Evolutionary conservation across 1,140 invertebrate species (phyloP).

Genomic region (Argopecten irradians): DNA sequence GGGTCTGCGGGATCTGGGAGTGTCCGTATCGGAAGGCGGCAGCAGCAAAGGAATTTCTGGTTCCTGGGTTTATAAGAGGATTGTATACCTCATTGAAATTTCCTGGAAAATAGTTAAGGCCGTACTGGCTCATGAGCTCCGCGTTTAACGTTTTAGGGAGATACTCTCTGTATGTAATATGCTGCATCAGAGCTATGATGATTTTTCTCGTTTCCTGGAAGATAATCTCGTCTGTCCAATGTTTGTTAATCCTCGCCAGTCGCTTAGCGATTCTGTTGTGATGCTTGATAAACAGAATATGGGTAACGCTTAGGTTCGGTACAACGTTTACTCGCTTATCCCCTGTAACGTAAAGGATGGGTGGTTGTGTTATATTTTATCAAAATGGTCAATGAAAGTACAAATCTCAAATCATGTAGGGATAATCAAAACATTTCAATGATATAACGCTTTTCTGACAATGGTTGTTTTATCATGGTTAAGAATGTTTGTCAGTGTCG

Average conservation of each 20-base stretch:
- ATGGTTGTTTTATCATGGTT: too few species aligned
- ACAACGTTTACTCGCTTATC: constrained; percentile 89
- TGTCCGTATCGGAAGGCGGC: constrained; percentile 96
- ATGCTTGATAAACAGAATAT: constrained; percentile 95
- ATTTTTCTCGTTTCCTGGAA: constrained; percentile 92
- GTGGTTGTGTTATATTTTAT: too few species aligned
- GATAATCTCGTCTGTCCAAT: constrained; percentile 94
- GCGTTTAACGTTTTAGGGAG: constrained; percentile 88
- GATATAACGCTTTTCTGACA: too few species aligned
- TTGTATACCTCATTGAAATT: constrained; percentile 83
- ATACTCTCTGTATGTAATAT: constrained; percentile 94
- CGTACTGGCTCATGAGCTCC: background rate
- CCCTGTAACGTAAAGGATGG: constrained; percentile 78
- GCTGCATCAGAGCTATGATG: constrained; percentile 94
- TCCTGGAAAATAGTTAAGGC: background rate
- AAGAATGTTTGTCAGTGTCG: too few species aligned
- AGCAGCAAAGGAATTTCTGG: constrained; percentile 96
- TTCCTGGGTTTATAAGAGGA: constrained; percentile 86
- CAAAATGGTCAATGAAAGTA: too few species aligned
- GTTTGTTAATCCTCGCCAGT: constrained; percentile 88
- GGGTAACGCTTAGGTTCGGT: constrained; percentile 92
- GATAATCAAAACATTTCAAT: too few species aligned
- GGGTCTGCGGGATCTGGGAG: constrained; percentile 76
- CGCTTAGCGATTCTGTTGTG: constrained; percentile 92
- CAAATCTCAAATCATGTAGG: too few species aligned